These are phyloP conservation scores for Parazoanthus darwini DNA, from an alignment of 92 coral and sea anemone species.

Conservation along the genomic window DNA sequence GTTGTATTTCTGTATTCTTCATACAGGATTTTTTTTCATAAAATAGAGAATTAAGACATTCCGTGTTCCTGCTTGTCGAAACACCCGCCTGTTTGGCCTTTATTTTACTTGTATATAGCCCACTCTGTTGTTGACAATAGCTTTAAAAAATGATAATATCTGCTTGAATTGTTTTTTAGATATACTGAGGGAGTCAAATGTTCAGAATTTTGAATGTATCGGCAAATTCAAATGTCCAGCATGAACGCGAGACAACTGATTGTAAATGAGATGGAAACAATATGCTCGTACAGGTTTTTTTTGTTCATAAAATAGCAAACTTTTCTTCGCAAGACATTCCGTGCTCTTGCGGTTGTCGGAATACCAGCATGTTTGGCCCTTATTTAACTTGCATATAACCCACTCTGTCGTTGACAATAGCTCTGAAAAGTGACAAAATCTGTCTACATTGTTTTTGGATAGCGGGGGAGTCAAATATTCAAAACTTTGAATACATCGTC, in stretches of 20 bases:
- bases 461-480: too few species aligned
- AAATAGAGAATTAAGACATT: not conserved
- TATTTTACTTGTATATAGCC: not conserved
- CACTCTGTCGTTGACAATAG: too few species aligned
- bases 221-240: not conserved
- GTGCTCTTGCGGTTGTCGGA: too few species aligned
- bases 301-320: not conserved
- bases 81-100: not conserved
- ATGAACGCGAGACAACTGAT: not conserved
- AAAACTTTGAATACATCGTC: too few species aligned
- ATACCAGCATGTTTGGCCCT: too few species aligned
- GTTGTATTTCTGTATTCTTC: not conserved
- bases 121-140: not conserved
- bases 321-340: too few species aligned
- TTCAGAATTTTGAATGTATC: not conserved
- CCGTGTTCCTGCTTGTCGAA: not conserved
- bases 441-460: too few species aligned
- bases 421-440: too few species aligned
- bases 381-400: too few species aligned
- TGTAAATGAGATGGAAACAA: not conserved
- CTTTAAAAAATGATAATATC: not conserved
- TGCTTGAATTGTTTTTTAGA: too few species aligned
- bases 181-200: not conserved
- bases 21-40: not conserved
- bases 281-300: too few species aligned